Conservation (phyloP, 2,113 vertebrate genomes). For the Planiliza haematocheilus region DNA sequence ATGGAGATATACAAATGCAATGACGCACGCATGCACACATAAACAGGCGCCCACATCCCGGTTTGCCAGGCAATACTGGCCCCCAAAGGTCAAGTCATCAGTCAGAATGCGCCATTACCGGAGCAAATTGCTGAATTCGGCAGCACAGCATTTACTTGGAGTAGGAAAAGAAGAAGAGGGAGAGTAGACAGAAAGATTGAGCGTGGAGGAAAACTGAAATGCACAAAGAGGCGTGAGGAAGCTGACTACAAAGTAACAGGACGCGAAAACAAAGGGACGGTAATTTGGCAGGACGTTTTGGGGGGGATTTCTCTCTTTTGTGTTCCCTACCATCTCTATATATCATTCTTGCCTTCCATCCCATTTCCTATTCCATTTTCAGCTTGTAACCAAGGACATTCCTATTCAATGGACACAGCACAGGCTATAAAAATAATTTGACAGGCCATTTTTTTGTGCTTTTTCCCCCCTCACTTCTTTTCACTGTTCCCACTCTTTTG, state of each 20-base stretch:
- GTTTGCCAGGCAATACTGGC: slow-evolving; percentile 44
- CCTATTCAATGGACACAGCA: slow-evolving; percentile 31
- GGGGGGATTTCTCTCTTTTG: neutral
- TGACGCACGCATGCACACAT: slow-evolving; percentile 18
- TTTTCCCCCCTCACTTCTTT: neutral
- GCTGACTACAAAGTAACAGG: slow-evolving; percentile 38
- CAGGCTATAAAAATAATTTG: slow-evolving; percentile 42
- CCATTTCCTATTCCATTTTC: slow-evolving; percentile 10
- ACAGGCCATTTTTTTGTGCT: slow-evolving; percentile 33
- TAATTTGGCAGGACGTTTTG: slow-evolving; percentile 29
- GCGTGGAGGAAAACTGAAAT: slow-evolving; percentile 25
- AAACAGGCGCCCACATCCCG: slow-evolving; percentile 26
- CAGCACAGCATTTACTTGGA: slow-evolving; percentile 40
- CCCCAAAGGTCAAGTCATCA: slow-evolving; percentile 71
- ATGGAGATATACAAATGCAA: slow-evolving; percentile 3
- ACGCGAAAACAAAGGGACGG: slow-evolving; percentile 36
- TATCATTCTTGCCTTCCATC: slow-evolving; percentile 2
- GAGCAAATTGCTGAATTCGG: slow-evolving; percentile 53
- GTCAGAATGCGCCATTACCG: slow-evolving; percentile 53
- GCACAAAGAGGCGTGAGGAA: slow-evolving; percentile 11
- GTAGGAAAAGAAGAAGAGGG: slow-evolving; percentile 11
- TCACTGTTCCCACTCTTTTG: slow-evolving; percentile 16
- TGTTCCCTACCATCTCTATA: neutral
- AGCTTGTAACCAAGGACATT: slow-evolving; percentile 19
- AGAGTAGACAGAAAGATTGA: slow-evolving; percentile 20